Percentiles rank a stretch among this genome's conserved stretches.
These are phyloP conservation scores for Elanus axillaris DNA, from an alignment of 2,113 vertebrate genomes.

Conservation along the genomic window DNA sequence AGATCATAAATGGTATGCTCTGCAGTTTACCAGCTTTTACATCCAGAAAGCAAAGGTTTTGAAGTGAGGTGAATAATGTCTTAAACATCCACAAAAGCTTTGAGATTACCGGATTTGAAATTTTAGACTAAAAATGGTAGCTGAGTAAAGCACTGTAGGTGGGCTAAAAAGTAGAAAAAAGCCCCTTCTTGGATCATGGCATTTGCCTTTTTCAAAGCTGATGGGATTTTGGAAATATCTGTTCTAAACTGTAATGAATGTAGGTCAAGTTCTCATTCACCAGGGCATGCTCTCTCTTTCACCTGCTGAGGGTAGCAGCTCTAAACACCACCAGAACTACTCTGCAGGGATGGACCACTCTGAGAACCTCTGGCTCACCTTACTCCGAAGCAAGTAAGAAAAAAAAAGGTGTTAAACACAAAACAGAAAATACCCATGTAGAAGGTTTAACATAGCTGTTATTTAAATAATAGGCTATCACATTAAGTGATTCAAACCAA, in stretches of 20 bases:
- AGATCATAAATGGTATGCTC: not conserved
- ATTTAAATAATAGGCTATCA: not conserved
- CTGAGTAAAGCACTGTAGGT: not conserved
- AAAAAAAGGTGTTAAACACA: not conserved
- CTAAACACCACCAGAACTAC: not conserved
- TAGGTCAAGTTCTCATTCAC: not conserved
- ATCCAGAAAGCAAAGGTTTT: not conserved
- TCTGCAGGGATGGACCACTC: not conserved
- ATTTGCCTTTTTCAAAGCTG: not conserved
- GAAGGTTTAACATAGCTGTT: not conserved
- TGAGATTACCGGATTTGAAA: not conserved
- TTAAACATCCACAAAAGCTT: not conserved
- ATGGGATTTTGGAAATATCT: not conserved
- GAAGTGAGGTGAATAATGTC: not conserved
- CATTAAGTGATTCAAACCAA: not conserved
- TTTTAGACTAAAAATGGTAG: not conserved
- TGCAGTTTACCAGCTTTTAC: not conserved
- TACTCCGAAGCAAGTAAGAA: not conserved
- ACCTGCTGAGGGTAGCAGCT: not conserved
- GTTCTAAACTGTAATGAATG: not conserved
- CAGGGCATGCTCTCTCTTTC: not conserved
- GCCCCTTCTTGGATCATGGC: rapidly evolving
- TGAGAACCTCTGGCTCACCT: not conserved
- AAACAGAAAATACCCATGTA: not conserved
- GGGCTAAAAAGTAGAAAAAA: not conserved